phyloP scores from a whole-genome alignment of 2,113 vertebrate genomes.

The Bostrychus sinensis region DNA sequence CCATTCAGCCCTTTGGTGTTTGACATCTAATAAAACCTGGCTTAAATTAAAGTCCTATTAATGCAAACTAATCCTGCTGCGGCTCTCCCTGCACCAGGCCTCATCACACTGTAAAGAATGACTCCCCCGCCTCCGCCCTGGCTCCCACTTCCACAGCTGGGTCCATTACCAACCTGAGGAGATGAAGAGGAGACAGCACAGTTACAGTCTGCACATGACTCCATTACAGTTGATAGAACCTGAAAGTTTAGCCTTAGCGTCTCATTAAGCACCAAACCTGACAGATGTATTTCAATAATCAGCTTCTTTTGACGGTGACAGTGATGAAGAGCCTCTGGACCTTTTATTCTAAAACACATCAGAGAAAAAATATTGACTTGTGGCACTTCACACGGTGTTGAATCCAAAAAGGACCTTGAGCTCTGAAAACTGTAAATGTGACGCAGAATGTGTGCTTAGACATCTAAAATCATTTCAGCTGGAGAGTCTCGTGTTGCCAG shows the following conservation, averaged over 20 bases:
- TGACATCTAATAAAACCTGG: conserved; percentile 72
- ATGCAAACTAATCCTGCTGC: conserved; percentile 67
- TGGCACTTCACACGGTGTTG: conserved; percentile 19
- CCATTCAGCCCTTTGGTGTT: conserved; percentile 67
- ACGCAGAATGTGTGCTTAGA: too few species aligned
- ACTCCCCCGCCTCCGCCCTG: conserved; percentile 19
- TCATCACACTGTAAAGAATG: conserved; percentile 46
- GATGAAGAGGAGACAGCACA: conserved; percentile 28
- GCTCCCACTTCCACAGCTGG: conserved; percentile 24
- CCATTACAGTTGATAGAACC: too few species aligned
- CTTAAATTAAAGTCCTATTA: conserved; percentile 73
- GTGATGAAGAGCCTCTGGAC: conserved; percentile 42
- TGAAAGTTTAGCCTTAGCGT: too few species aligned
- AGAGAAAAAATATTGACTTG: conserved; percentile 47
- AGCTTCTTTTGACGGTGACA: conserved; percentile 36
- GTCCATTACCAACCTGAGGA: conserved; percentile 44
- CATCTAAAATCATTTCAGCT: too few species aligned
- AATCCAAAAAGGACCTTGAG: too few species aligned
- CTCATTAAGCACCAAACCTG: not conserved
- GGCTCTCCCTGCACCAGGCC: conserved; percentile 29
- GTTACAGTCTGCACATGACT: conserved; percentile 4
- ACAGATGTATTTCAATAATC: conserved; percentile 29
- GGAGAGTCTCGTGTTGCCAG: too few species aligned
- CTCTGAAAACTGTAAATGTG: too few species aligned
- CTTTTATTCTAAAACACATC: conserved; percentile 57